These are phyloP conservation scores for Isurus oxyrinchus DNA, from an alignment of 2,113 vertebrate genomes.

Conservation along the genomic window DNA sequence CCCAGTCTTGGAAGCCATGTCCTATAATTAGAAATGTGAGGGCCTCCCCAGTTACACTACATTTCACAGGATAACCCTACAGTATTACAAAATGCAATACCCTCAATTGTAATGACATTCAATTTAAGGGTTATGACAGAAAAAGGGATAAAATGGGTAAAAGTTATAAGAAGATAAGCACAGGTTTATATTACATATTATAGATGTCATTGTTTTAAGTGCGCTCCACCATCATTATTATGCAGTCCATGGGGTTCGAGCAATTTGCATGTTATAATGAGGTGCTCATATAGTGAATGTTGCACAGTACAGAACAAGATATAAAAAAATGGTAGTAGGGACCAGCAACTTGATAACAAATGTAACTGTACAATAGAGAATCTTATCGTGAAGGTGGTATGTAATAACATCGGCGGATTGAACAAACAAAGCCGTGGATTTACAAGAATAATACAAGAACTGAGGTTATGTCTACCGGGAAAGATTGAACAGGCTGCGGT, in stretches of 20 bases:
- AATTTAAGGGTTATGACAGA: background rate
- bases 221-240: background rate
- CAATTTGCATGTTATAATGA: constrained; percentile 5
- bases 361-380: background rate
- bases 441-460: background rate
- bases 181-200: background rate
- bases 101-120: background rate
- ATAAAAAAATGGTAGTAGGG: background rate
- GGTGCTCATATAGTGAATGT: background rate
- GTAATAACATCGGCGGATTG: background rate
- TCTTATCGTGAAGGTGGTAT: background rate
- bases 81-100: background rate
- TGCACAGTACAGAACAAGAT: background rate
- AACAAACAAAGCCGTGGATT: background rate
- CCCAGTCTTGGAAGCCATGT: background rate
- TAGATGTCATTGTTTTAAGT: background rate
- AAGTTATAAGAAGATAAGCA: background rate
- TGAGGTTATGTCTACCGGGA: background rate
- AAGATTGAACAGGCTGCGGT: background rate
- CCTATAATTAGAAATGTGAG: background rate
- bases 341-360: background rate
- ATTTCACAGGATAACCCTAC: background rate
- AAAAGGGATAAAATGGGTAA: background rate
- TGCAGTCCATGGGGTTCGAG: background rate
- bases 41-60: background rate